Percentiles rank a stretch among this genome's conserved stretches.
Conservation (phyloP, 2,797 vertebrate species). For the Coilia nasus region DNA sequence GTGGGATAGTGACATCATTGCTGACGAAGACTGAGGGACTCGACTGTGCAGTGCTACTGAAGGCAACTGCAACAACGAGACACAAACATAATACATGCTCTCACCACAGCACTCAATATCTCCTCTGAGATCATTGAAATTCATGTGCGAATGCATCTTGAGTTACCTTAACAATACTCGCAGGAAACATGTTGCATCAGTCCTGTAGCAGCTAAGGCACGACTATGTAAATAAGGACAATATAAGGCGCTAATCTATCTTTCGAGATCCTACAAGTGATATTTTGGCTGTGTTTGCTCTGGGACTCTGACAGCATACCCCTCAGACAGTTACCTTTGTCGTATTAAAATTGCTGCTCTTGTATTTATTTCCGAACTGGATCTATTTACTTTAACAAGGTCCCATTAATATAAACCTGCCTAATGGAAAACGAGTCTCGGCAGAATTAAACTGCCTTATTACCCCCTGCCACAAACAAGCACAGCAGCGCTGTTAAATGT, state of each 20-base stretch:
- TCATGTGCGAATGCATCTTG: neutral
- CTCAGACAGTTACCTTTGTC: neutral
- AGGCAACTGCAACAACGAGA: neutral
- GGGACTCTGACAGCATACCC: neutral
- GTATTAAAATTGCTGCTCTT: neutral
- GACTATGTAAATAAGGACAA: neutral
- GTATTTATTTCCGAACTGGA: constrained; percentile 18
- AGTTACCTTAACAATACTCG: neutral
- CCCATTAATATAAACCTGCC: constrained; percentile 7
- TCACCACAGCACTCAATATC: neutral
- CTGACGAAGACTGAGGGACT: neutral
- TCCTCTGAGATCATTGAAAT: neutral
- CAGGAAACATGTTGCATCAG: neutral
- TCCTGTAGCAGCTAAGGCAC: neutral
- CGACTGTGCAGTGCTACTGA: neutral
- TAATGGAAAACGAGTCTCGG: constrained; percentile 5
- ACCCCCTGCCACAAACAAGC: constrained; percentile 3
- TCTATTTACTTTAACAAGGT: constrained; percentile 12
- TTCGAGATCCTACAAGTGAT: neutral
- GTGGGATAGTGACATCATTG: neutral
- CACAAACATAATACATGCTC: neutral
- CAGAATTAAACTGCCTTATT: constrained; percentile 6
- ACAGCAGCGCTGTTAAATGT: neutral
- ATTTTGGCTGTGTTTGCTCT: neutral
- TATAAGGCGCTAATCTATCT: neutral